A percentile compares a stretch with the other conserved stretches of the same genome.
Evolutionary conservation across 1,140 invertebrate species (phyloP).

Genomic region (Drosophila yakuba): DNA sequence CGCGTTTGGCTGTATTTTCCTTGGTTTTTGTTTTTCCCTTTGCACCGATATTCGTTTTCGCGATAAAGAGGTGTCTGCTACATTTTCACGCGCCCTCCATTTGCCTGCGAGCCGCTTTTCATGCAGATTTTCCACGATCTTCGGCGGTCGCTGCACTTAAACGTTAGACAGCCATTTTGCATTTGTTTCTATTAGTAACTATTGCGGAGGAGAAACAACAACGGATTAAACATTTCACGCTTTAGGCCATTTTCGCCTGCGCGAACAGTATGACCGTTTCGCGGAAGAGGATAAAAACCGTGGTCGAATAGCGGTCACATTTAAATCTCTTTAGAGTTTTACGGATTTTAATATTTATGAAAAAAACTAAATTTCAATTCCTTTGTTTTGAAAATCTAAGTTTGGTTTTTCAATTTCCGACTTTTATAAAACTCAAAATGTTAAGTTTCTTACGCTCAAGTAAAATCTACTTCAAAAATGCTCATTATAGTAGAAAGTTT

Average conservation of each 20-base stretch:
- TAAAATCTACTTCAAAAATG: too few species aligned
- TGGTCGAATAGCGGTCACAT: not conserved
- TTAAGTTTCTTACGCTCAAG: too few species aligned
- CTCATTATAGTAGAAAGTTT: not conserved
- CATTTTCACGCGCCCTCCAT: constrained; percentile 33
- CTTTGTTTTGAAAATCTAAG: too few species aligned
- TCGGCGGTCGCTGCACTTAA: constrained; percentile 12
- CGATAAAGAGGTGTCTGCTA: constrained; percentile 28
- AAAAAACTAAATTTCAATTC: too few species aligned
- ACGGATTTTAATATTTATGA: too few species aligned
- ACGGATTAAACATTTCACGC: constrained; percentile 15
- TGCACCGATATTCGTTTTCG: constrained; percentile 63
- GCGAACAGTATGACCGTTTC: constrained; percentile 8
- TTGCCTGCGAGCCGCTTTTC: constrained; percentile 15
- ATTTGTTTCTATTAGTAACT: constrained; percentile 34
- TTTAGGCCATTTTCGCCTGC: constrained; percentile 9
- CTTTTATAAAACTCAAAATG: too few species aligned
- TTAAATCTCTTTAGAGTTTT: not conserved
- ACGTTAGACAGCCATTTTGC: constrained; percentile 26
- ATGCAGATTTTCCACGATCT: constrained; percentile 32
- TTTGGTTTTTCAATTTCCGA: too few species aligned
- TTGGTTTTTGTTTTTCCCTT: constrained; percentile 56
- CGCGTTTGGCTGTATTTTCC: constrained; percentile 63
- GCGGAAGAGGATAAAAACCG: not conserved
- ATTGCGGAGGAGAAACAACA: constrained; percentile 24